Evolutionary conservation across 2,888 invertebrate species (phyloP).

Genomic region (Corythucha ciliata): DNA sequence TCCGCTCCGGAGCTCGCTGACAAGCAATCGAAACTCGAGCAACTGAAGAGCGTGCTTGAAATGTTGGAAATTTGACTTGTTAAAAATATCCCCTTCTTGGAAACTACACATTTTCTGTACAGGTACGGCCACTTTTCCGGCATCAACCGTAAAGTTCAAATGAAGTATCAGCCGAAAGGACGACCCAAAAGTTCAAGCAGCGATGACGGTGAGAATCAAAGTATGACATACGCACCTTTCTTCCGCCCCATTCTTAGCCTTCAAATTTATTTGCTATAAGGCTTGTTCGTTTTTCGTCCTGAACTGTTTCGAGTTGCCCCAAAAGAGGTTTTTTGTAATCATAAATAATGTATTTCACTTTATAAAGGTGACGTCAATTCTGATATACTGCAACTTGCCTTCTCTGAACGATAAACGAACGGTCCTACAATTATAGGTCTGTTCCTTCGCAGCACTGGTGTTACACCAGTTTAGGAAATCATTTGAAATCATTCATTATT

Average conservation of each 20-base stretch:
- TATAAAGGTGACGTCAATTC: no score
- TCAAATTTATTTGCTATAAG: background rate
- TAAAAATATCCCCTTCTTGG: background rate
- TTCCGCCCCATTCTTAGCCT: slow-evolving; percentile 1
- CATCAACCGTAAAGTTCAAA: slow-evolving; percentile 98
- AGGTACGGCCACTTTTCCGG: slow-evolving; percentile 99
- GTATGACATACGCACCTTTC: slow-evolving; percentile 37
- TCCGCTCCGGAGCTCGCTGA: slow-evolving; percentile 89
- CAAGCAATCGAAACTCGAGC: slow-evolving; percentile 92
- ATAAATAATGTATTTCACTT: no score
- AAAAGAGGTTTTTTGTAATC: background rate
- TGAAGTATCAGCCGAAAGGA: slow-evolving; percentile 97
- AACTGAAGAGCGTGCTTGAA: slow-evolving; percentile 96
- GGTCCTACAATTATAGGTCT: no score
- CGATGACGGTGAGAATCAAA: slow-evolving; percentile 63
- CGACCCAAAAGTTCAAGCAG: slow-evolving; percentile 84
- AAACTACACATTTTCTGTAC: slow-evolving; percentile 34
- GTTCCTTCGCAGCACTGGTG: no score
- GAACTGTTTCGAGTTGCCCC: no score
- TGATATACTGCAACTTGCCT: no score
- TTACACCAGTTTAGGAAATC: no score
- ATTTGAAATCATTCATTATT: no score
- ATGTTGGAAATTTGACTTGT: slow-evolving; percentile 55
- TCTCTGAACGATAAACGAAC: no score
- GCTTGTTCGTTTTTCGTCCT: background rate